Evolutionary conservation across 1,140 invertebrate genomes (phyloP).

Genomic region (Drosophila bipectinata): DNA sequence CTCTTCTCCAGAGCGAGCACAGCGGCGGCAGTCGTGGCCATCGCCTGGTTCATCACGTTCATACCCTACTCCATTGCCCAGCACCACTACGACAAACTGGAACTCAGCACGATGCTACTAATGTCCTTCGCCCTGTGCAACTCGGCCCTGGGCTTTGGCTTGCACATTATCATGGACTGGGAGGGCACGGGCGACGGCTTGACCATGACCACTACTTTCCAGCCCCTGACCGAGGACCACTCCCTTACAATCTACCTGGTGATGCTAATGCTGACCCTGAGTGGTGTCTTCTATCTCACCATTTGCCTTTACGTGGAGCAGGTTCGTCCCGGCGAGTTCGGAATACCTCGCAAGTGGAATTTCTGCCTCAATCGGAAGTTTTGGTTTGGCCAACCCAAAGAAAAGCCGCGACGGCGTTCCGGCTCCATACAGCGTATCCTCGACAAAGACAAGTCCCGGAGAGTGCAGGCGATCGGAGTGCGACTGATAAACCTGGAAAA

Average conservation of each 20-base stretch:
- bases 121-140: conserved; percentile 87
- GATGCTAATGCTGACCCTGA: conserved; percentile 86
- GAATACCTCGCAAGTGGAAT: conserved; percentile 89
- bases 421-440: neutral
- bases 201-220: conserved; percentile 89
- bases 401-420: neutral
- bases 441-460: neutral
- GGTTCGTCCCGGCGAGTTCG: conserved; percentile 88
- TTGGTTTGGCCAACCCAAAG: conserved; percentile 57
- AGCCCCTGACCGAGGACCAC: conserved; percentile 81
- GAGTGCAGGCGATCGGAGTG: conserved; percentile 86
- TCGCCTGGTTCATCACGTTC: conserved; percentile 89
- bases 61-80: conserved; percentile 89
- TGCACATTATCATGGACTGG: conserved; percentile 86
- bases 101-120: conserved; percentile 84
- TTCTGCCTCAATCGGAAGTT: conserved; percentile 87
- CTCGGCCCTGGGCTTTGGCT: conserved; percentile 90
- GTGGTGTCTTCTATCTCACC: conserved; percentile 87
- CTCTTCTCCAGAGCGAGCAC: conserved; percentile 86
- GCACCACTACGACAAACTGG: conserved; percentile 86
- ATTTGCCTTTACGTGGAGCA: conserved; percentile 90
- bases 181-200: conserved; percentile 60
- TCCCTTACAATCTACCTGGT: conserved; percentile 88
- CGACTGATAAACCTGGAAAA: conserved; percentile 87
- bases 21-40: conserved; percentile 86